Percentiles rank a stretch among this genome's conserved stretches.
Conservation (phyloP, 2,113 vertebrate genomes). For the Myrmecobius fasciatus region DNA sequence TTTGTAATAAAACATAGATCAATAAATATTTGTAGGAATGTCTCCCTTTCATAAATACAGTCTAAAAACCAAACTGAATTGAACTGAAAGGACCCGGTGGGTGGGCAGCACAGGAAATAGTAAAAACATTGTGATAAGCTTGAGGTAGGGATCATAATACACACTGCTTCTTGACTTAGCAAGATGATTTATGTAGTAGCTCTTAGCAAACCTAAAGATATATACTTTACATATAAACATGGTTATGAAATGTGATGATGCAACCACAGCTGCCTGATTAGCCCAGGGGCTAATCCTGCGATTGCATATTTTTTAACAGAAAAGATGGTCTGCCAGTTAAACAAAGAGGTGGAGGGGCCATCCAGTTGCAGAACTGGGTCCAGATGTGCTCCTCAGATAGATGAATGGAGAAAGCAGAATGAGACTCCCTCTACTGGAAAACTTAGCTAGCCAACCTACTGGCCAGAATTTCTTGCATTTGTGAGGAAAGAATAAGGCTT, state of each 20-base stretch:
- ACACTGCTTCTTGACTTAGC: background rate
- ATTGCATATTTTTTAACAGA: conserved; percentile 3
- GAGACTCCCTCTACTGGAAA: conserved; percentile 65
- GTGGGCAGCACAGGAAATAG: conserved; percentile 1
- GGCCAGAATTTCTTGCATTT: background rate
- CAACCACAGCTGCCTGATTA: background rate
- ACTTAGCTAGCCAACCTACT: background rate
- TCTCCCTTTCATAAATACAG: background rate
- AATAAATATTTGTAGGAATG: background rate
- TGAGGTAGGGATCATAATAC: background rate
- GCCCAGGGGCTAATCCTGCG: background rate
- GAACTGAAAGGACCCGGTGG: background rate
- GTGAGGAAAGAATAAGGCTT: background rate
- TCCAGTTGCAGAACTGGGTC: background rate
- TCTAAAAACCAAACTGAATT: background rate
- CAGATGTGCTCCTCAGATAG: background rate
- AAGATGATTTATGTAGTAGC: background rate
- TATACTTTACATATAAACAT: conserved; percentile 16
- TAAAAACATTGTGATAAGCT: conserved; percentile 7
- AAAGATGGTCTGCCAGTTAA: background rate
- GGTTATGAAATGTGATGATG: background rate
- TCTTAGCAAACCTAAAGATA: background rate
- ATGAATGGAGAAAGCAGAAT: conserved; percentile 10
- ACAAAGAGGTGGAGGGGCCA: background rate
- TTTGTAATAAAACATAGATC: conserved; percentile 10